Percentiles rank a stretch among this genome's conserved stretches.
Evolutionary conservation across 2,113 vertebrate genomes (phyloP).

Genomic region (Tapirus terrestris): DNA sequence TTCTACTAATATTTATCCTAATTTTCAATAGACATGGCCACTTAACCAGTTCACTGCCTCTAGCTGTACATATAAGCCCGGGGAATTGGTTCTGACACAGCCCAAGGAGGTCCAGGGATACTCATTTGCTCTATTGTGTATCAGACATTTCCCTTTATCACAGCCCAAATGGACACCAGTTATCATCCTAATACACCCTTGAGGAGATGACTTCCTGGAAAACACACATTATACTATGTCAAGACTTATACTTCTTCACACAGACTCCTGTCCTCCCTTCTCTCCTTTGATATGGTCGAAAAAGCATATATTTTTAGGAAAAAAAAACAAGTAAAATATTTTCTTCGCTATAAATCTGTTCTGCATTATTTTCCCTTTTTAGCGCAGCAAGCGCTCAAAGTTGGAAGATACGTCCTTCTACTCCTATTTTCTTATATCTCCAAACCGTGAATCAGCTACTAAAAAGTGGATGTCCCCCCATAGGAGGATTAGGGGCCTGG

Average conservation of each 20-base stretch:
- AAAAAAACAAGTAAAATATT: not conserved
- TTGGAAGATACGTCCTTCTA: not conserved
- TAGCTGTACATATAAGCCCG: not conserved
- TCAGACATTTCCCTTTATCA: not conserved
- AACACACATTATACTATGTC: not conserved
- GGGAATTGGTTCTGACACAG: not conserved
- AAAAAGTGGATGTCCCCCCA: too few species aligned
- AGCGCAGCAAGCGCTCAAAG: not conserved
- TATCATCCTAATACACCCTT: not conserved
- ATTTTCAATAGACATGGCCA: constrained; percentile 5
- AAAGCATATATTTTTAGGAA: not conserved
- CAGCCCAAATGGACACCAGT: not conserved
- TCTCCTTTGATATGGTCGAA: not conserved
- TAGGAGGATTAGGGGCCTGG: not conserved
- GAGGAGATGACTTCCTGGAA: not conserved
- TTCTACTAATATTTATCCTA: not conserved
- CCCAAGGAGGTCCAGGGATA: not conserved
- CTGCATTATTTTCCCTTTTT: not conserved
- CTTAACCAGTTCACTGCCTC: constrained; percentile 37
- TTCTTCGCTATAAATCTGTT: not conserved
- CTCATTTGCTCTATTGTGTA: not conserved
- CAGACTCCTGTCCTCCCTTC: not conserved
- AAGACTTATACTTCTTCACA: not conserved
- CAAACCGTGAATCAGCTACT: not conserved
- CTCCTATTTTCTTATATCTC: not conserved